Evolutionary conservation across 2,113 vertebrate species (phyloP), one percentile per base, ranked within the genome.

Genomic region (Pholis gunnellus): DNA sequence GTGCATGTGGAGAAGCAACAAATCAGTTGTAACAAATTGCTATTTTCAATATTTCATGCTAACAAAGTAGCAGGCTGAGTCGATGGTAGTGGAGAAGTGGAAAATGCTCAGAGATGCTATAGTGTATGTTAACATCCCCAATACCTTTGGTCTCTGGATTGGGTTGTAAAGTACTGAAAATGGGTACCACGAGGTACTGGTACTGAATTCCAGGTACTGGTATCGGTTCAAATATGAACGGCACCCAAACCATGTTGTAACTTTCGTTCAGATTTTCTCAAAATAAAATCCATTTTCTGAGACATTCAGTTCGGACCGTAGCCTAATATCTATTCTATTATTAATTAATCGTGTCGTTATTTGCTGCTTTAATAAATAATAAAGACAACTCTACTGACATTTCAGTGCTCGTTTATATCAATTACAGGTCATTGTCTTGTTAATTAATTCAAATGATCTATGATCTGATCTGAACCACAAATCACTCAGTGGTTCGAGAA

Each of bases 401-500:
- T 72, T 85, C 29, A 57, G 56, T 69, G 34, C 22, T 25, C 9
- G 66, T 71, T 79, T 46, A 74, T 73, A 69, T 57, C 9, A 76
- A 36, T 76, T 84, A 31, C 25, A 83, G 44, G 66, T 80, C n/a
- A 78, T 69, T 85, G 18, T 72, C 13, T 54, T 66, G 44, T 50
- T 38, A 69, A 71, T 81, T 48, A 9, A 89, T 78, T 82, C 71
- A 52, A 78, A 73, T n/a, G n/a, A n/a, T 18, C 50, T n/a, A 17
- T 56, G 31, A 76, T 86, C 71, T 70, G 27, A 52, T 36, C 2
- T 44, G 13, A 44, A 36, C 63, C 2, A 4, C 29, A 29, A 31
- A 17, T 27, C 15, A 18, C 57, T 40, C 50, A 48, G 27, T 57
- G 9, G 20, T 60, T 56, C 38, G 31, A 76, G 56, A 65, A 72